Conservation (phyloP, 2,888 invertebrate genomes). For the Campaea margaritaria region DNA sequence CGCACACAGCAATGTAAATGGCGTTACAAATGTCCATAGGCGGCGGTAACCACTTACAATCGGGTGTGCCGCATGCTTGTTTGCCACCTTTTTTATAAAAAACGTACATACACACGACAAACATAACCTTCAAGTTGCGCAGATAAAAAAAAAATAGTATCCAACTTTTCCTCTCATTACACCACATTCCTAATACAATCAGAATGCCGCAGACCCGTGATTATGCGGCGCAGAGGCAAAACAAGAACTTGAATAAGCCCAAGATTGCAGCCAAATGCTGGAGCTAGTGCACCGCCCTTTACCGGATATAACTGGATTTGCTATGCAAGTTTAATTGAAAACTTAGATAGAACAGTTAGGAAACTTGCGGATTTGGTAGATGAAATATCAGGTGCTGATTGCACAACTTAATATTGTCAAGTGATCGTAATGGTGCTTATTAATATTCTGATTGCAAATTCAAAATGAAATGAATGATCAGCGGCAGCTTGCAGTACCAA, state of each 20-base stretch:
- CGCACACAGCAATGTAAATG: too few species aligned
- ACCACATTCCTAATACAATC: slow-evolving; percentile 13
- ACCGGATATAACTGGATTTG: slow-evolving; percentile 24
- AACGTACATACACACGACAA: too few species aligned
- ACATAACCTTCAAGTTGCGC: too few species aligned
- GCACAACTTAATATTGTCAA: neutral
- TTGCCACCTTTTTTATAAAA: too few species aligned
- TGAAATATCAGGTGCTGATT: slow-evolving; percentile 17
- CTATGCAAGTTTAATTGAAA: slow-evolving; percentile 31
- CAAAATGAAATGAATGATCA: too few species aligned
- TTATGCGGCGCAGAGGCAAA: slow-evolving; percentile 17
- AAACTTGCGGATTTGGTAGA: slow-evolving; percentile 14
- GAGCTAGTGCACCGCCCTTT: slow-evolving; percentile 7
- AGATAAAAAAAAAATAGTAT: neutral
- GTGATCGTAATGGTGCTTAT: too few species aligned
- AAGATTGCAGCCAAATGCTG: slow-evolving; percentile 22
- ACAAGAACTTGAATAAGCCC: slow-evolving; percentile 23
- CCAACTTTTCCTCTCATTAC: slow-evolving; percentile 1
- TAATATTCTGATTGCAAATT: too few species aligned
- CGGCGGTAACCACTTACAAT: too few species aligned
- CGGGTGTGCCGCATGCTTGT: too few species aligned
- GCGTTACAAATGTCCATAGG: too few species aligned
- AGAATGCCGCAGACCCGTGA: slow-evolving; percentile 13
- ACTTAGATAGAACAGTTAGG: slow-evolving; percentile 16
- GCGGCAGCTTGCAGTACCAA: too few species aligned